phyloP scores from a whole-genome alignment of 1,140 invertebrate genomes.

The Zaprionus gabonicus region DNA sequence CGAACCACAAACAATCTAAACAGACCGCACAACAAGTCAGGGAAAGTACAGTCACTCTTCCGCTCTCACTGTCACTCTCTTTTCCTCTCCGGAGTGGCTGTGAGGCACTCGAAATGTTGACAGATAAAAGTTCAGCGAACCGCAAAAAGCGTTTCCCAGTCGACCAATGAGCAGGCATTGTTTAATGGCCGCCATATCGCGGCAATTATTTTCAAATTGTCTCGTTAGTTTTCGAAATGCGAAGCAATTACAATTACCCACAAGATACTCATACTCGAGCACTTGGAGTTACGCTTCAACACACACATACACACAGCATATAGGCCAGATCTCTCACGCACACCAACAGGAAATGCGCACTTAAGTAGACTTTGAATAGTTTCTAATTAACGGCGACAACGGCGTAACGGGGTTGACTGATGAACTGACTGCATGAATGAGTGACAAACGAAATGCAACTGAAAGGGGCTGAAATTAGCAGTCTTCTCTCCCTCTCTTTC shows the following conservation, averaged over 20 bases:
- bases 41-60: conserved; percentile 19
- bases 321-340: conserved; percentile 26
- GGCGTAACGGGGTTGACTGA: conserved; percentile 69
- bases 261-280: conserved; percentile 40
- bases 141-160: conserved; percentile 38
- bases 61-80: neutral
- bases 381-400: conserved; percentile 79
- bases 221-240: conserved; percentile 74
- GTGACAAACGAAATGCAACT: neutral
- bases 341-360: conserved; percentile 70
- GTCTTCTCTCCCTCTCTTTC: neutral
- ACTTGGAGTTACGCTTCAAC: conserved; percentile 68
- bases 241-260: conserved; percentile 71
- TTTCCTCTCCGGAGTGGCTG: neutral
- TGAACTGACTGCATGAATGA: conserved; percentile 30
- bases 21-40: conserved; percentile 56
- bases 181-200: conserved; percentile 74
- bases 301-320: conserved; percentile 34
- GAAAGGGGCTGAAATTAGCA: neutral
- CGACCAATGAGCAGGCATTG: conserved; percentile 66
- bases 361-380: conserved; percentile 82
- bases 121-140: conserved; percentile 79
- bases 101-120: conserved; percentile 53
- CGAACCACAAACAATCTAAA: conserved; percentile 50
- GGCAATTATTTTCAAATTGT: conserved; percentile 81